Percentiles rank a stretch among this genome's conserved stretches.
These are phyloP conservation scores for Erpobdella octoculata DNA, from an alignment of 2,888 invertebrate genomes.

Conservation along the genomic window DNA sequence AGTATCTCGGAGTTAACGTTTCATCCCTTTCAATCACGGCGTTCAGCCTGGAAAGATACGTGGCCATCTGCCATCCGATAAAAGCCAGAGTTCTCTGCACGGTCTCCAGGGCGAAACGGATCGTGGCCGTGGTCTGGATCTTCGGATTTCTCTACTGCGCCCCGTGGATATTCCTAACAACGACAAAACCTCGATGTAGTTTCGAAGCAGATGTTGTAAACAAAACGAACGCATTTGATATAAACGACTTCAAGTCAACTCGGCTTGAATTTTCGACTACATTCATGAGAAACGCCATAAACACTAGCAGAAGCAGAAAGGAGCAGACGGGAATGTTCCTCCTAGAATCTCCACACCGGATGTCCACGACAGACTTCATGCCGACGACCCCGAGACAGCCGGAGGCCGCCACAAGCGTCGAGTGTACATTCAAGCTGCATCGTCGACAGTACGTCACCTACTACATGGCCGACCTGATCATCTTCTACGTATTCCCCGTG, in stretches of 20 bases:
- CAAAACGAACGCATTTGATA: constrained; percentile 37
- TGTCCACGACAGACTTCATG: neutral
- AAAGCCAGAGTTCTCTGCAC: constrained; percentile 59
- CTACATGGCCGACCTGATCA: constrained; percentile 58
- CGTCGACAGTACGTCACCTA: constrained; percentile 54
- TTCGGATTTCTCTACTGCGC: constrained; percentile 58
- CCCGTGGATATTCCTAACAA: constrained; percentile 57
- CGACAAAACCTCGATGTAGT: neutral
- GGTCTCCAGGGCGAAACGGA: constrained; percentile 58
- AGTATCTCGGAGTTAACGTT: constrained; percentile 60
- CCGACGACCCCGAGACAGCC: constrained; percentile 39
- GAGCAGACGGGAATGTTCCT: neutral
- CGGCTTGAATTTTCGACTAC: neutral
- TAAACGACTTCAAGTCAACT: neutral
- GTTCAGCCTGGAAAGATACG: constrained; percentile 62
- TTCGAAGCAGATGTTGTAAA: constrained; percentile 32
- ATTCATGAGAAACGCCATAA: neutral
- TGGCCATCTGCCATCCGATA: constrained; percentile 62
- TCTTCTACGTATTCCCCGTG: constrained; percentile 60
- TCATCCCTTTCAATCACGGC: constrained; percentile 60
- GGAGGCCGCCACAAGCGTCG: constrained; percentile 46
- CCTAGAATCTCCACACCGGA: neutral
- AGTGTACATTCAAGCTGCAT: constrained; percentile 54
- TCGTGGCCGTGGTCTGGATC: constrained; percentile 58
- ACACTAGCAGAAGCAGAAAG: neutral